Conservation (phyloP, 2,888 invertebrate species). For the Cantharis lateralis region DNA sequence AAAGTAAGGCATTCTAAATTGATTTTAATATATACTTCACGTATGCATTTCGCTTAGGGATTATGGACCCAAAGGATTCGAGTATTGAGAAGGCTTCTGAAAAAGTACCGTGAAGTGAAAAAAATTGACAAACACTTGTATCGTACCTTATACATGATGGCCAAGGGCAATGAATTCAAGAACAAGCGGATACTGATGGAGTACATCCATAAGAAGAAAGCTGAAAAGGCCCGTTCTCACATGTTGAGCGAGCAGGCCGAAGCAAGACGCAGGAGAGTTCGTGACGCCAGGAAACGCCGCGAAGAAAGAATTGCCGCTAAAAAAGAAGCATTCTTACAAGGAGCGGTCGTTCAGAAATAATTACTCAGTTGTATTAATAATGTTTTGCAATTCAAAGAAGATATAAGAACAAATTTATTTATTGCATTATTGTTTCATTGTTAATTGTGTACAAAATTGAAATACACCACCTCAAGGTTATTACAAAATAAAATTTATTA, state of each 20-base stretch:
- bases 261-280: conserved; percentile 93
- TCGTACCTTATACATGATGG: conserved; percentile 98
- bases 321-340: conserved; percentile 85
- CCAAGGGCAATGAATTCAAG: conserved; percentile 97
- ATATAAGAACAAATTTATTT: background rate
- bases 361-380: background rate
- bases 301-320: conserved; percentile 94
- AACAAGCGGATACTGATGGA: conserved; percentile 99
- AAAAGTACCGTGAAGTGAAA: conserved; percentile 96
- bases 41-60: conserved; percentile 60
- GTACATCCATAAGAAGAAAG: conserved; percentile 99
- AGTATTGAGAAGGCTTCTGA: conserved; percentile 91
- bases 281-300: conserved; percentile 95
- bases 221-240: conserved; percentile 97
- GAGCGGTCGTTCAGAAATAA: background rate
- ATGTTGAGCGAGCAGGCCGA: conserved; percentile 97
- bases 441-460: background rate
- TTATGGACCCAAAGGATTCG: conserved; percentile 96
- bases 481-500: background rate
- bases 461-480: background rate
- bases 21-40: background rate
- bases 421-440: background rate
- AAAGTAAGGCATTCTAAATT: conserved; percentile 68
- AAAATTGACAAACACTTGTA: conserved; percentile 99
- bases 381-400: background rate